phyloP scores from a whole-genome alignment of 2,888 invertebrate species.

The Ernsta delagoae region DNA sequence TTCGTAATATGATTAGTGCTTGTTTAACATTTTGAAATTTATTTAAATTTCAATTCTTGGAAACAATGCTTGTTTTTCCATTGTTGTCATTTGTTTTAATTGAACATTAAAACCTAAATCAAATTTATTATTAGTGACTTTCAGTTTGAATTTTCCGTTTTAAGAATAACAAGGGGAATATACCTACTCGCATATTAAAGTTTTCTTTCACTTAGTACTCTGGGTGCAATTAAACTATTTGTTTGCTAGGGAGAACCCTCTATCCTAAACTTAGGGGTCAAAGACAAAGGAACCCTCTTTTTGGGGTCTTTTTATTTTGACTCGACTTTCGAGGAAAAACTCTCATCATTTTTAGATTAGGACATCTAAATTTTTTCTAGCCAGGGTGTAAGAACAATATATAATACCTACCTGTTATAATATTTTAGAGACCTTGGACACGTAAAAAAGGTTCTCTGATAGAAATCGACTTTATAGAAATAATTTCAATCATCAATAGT shows the following conservation, averaged over 20 bases:
- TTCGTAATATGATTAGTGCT: too few species aligned
- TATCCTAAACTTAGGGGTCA: slow-evolving; percentile 19
- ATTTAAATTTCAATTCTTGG: too few species aligned
- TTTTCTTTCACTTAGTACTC: slow-evolving; percentile 16
- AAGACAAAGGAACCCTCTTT: slow-evolving; percentile 33
- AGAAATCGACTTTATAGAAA: too few species aligned
- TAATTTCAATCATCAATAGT: too few species aligned
- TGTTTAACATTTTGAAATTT: too few species aligned
- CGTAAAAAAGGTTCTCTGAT: too few species aligned
- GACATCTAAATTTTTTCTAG: slow-evolving; percentile 27
- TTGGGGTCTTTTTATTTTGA: slow-evolving; percentile 29
- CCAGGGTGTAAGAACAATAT: too few species aligned
- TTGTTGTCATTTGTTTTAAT: too few species aligned
- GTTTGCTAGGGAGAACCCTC: slow-evolving; percentile 22
- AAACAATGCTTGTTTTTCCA: too few species aligned
- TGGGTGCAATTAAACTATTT: slow-evolving; percentile 35
- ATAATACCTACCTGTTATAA: too few species aligned
- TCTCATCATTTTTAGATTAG: slow-evolving; percentile 33
- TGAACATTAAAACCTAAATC: too few species aligned
- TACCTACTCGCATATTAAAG: not conserved
- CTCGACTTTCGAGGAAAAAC: slow-evolving; percentile 25
- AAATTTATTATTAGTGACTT: not conserved
- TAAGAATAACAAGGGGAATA: not conserved
- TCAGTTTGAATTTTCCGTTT: not conserved
- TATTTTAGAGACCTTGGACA: too few species aligned